These are phyloP conservation scores for Tauraco erythrolophus DNA, from an alignment of 2,113 vertebrate genomes.

Conservation along the genomic window DNA sequence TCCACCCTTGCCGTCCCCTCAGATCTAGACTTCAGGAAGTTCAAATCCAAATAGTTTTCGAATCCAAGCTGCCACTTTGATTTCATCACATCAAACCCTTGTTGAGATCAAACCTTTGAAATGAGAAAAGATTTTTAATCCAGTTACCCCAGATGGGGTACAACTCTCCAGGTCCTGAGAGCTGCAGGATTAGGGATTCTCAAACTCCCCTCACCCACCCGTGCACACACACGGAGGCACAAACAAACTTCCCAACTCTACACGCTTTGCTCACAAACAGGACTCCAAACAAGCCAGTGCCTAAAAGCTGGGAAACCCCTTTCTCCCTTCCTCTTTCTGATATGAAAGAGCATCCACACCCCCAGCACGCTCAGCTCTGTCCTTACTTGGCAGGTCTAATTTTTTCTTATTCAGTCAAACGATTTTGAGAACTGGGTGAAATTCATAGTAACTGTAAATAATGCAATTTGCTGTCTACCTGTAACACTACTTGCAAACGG, in stretches of 20 bases:
- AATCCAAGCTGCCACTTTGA: slow-evolving; percentile 97
- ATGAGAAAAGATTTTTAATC: slow-evolving; percentile 95
- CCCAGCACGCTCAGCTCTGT: not conserved
- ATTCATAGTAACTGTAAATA: not conserved
- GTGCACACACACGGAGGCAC: not conserved
- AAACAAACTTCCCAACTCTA: slow-evolving; percentile 45
- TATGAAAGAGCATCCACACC: not conserved
- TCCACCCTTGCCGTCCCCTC: slow-evolving; percentile 39
- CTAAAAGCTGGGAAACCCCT: not conserved
- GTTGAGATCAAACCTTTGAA: slow-evolving; percentile 97
- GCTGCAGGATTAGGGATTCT: slow-evolving; percentile 87
- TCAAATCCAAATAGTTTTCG: slow-evolving; percentile 86
- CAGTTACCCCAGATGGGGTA: slow-evolving; percentile 88
- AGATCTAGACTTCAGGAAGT: slow-evolving; percentile 79
- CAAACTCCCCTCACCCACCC: slow-evolving; percentile 60
- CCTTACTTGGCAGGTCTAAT: not conserved
- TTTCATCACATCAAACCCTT: slow-evolving; percentile 95
- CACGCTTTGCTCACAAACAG: slow-evolving; percentile 47
- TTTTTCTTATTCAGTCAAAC: not conserved
- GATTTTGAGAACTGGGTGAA: not conserved
- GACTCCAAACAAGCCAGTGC: not conserved
- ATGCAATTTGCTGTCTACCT: not conserved
- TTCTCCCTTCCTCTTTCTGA: not conserved
- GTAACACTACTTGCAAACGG: not conserved
- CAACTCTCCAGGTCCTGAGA: slow-evolving; percentile 83